Evolutionary conservation across 2,888 invertebrate genomes (phyloP).

Genomic region (Eudasyphora cyanicolor): DNA sequence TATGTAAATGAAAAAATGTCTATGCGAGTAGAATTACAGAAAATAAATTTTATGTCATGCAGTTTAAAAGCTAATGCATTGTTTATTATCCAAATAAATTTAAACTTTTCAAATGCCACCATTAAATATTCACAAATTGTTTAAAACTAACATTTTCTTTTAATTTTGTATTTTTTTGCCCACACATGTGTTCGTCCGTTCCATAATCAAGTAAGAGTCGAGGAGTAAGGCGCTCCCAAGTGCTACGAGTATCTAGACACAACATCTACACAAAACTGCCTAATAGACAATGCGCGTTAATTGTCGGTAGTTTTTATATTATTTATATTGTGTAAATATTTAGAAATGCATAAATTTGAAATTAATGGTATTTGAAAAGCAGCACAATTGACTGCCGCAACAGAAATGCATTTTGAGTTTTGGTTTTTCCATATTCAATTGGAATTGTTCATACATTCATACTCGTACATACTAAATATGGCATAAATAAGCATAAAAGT

Average conservation of each 20-base stretch:
- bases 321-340: slow-evolving; percentile 28
- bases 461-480: slow-evolving; percentile 23
- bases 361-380: slow-evolving; percentile 14
- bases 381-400: neutral
- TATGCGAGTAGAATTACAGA: no score
- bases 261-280: neutral
- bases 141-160: no score
- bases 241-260: no score
- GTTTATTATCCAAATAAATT: no score
- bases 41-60: no score
- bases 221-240: neutral
- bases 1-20: no score
- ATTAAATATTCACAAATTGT: no score
- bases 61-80: no score
- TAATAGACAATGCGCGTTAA: slow-evolving; percentile 14
- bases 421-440: neutral
- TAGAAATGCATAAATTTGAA: slow-evolving; percentile 26
- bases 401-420: neutral
- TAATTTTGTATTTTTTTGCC: no score
- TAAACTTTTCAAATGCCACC: no score
- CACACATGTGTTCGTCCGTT: neutral
- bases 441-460: slow-evolving; percentile 7
- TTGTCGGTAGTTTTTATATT: slow-evolving; percentile 21
- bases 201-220: no score
- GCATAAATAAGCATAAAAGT: slow-evolving; percentile 4